These are phyloP conservation scores for Plebejus melissa DNA, from an alignment of 2,888 invertebrate genomes.

Conservation along the genomic window DNA sequence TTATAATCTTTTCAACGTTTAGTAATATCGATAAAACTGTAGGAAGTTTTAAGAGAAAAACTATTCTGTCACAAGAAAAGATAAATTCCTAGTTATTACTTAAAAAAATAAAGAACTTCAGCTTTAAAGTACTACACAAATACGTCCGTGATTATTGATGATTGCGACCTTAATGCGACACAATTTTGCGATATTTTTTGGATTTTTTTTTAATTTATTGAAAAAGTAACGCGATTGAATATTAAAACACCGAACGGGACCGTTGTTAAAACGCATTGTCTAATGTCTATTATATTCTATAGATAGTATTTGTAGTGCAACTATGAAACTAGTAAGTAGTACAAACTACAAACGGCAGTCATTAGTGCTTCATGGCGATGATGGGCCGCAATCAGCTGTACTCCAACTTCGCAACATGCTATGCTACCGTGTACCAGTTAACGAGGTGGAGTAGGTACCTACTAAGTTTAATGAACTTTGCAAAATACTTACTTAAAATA, in stretches of 20 bases:
- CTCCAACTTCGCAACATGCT: not conserved
- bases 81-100: no score
- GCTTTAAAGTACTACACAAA: no score
- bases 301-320: not conserved
- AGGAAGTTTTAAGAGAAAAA: not conserved
- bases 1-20: not conserved
- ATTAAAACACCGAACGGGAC: not conserved
- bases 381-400: not conserved
- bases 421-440: not conserved
- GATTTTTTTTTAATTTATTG: no score
- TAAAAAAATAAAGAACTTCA: no score
- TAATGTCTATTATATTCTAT: not conserved
- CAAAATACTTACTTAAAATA: not conserved
- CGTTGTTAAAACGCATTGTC: no score
- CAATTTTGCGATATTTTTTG: no score
- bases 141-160: no score
- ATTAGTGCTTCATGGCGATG: constrained; percentile 3
- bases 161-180: no score
- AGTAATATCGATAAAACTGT: not conserved
- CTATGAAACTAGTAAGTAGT: not conserved
- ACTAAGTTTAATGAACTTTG: constrained; percentile 9
- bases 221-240: no score
- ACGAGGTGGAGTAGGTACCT: not conserved
- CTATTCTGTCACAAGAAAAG: not conserved
- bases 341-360: constrained; percentile 1